These are phyloP conservation scores for Eupithecia subfuscata DNA, from an alignment of 2,888 invertebrate genomes.

Conservation along the genomic window DNA sequence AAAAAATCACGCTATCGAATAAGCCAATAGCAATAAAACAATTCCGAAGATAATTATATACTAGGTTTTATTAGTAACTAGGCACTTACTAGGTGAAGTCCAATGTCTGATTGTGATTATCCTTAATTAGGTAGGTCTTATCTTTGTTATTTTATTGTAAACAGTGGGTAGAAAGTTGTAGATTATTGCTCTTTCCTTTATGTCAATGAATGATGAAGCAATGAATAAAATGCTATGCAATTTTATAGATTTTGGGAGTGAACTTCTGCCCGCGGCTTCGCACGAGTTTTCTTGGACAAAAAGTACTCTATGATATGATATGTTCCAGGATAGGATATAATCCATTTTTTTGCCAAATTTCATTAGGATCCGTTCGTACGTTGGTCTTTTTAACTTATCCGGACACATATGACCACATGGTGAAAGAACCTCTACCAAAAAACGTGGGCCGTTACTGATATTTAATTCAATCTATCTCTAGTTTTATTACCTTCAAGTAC, in stretches of 20 bases:
- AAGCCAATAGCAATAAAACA: constrained; percentile 14
- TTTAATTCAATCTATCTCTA: no score
- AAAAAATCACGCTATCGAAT: constrained; percentile 7
- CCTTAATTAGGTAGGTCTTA: not conserved
- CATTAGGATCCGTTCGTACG: no score
- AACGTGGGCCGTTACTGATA: no score
- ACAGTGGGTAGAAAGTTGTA: not conserved
- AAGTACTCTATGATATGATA: no score
- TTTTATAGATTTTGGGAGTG: not conserved
- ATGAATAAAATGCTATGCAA: not conserved
- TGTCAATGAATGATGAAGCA: not conserved
- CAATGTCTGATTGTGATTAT: not conserved
- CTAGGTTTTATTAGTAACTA: not conserved
- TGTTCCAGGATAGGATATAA: no score
- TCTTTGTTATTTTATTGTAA: not conserved
- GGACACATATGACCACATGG: no score
- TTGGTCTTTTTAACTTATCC: no score
- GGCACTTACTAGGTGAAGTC: constrained; percentile 7
- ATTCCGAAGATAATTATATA: not conserved
- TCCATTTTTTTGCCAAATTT: no score
- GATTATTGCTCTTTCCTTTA: not conserved
- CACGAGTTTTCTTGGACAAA: no score
- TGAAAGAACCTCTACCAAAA: no score
- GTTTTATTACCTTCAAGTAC: no score
- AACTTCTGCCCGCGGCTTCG: no score